phyloP scores from a whole-genome alignment of 1,140 invertebrate genomes.

The Pseudoatta argentina region DNA sequence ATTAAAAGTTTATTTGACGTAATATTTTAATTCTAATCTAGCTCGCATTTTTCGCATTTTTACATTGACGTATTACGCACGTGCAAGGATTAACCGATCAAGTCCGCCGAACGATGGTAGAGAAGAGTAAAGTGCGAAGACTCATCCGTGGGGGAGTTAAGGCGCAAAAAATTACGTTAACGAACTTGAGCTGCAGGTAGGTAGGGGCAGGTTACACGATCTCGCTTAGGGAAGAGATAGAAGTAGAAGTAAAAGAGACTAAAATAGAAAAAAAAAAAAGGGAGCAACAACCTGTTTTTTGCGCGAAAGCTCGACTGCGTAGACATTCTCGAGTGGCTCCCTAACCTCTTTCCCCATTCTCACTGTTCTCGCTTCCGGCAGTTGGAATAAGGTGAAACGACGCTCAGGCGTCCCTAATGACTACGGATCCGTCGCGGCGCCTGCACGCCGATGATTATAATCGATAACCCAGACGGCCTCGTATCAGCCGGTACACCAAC shows the following conservation, averaged over 20 bases:
- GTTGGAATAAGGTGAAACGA: conserved; percentile 76
- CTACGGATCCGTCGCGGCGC: conserved; percentile 78
- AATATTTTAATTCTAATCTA: neutral
- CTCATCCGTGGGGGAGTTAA: conserved; percentile 39
- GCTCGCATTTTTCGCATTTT: conserved; percentile 34
- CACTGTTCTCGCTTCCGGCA: conserved; percentile 67
- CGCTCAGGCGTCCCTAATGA: conserved; percentile 81
- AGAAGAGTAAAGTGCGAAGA: conserved; percentile 14
- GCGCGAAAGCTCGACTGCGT: conserved; percentile 65
- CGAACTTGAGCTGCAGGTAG: conserved; percentile 28
- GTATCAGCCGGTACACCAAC: conserved; percentile 37
- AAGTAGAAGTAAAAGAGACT: conserved; percentile 15
- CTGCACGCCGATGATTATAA: conserved; percentile 82
- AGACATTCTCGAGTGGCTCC: conserved; percentile 68
- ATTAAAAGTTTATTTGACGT: conserved; percentile 36
- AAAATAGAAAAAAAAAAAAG: neutral
- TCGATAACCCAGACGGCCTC: conserved; percentile 79
- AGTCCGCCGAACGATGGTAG: neutral
- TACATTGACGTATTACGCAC: conserved; percentile 29
- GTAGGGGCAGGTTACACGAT: conserved; percentile 33
- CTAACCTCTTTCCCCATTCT: neutral
- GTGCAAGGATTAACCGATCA: conserved; percentile 36
- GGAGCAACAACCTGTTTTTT: conserved; percentile 22
- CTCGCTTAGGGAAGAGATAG: conserved; percentile 15
- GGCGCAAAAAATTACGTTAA: conserved; percentile 61